Conservation (phyloP, 2,113 vertebrate genomes). For the Laticauda laticaudata region DNA sequence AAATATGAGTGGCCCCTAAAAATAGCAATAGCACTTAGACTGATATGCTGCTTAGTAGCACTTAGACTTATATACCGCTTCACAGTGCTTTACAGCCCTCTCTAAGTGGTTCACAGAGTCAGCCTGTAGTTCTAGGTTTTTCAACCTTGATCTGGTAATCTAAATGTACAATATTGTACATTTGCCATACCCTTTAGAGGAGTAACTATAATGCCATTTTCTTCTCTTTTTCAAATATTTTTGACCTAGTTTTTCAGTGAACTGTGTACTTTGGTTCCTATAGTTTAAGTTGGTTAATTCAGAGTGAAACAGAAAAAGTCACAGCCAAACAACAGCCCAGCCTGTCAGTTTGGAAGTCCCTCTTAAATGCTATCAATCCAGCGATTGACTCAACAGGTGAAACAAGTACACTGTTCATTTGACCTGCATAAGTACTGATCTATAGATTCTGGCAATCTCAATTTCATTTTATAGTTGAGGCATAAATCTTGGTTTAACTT, state of each 20-base stretch:
- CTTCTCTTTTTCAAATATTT: conserved; percentile 9
- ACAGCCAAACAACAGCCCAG: not conserved
- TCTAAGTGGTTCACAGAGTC: no score
- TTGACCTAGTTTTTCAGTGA: not conserved
- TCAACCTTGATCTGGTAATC: no score
- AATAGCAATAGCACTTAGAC: no score
- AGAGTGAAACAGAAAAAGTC: no score
- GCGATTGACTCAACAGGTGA: not conserved
- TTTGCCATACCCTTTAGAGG: not conserved
- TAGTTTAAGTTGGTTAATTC: not conserved
- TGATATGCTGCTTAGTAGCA: no score
- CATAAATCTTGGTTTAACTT: not conserved
- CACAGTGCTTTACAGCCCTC: no score
- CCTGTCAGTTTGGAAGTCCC: not conserved
- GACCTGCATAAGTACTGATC: not conserved
- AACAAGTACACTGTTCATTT: not conserved
- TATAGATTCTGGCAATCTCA: not conserved
- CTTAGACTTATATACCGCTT: no score
- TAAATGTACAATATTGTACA: no score
- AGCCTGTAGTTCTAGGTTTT: no score
- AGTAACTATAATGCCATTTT: rapidly evolving
- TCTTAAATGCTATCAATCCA: not conserved
- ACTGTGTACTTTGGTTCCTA: no score
- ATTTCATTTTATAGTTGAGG: not conserved
- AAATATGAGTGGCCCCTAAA: no score